These are phyloP conservation scores for Xerus rutilus DNA, from an alignment of 2,797 vertebrate species.

Conservation along the genomic window DNA sequence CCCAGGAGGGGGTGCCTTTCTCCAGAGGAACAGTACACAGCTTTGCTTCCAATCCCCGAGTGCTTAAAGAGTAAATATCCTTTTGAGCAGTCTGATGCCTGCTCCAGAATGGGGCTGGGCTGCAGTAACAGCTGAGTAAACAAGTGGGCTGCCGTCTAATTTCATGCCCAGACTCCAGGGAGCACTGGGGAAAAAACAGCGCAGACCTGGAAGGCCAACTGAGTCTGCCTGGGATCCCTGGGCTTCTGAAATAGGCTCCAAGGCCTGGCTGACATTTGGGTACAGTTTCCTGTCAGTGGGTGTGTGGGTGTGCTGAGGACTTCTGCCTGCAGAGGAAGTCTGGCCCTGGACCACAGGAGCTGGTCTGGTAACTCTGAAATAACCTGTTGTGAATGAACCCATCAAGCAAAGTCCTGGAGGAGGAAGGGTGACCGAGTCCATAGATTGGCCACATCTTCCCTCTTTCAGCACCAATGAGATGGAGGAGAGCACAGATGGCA, in stretches of 20 bases:
- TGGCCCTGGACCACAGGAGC: not conserved
- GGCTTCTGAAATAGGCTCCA: not conserved
- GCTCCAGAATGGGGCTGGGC: not conserved
- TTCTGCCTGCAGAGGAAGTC: not conserved
- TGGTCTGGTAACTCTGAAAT: not conserved
- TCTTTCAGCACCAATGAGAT: not conserved
- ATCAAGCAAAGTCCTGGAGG: not conserved
- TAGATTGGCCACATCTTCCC: not conserved
- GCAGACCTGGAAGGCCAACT: not conserved
- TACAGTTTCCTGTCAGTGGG: not conserved
- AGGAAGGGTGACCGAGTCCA: not conserved
- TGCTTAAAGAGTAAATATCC: not conserved
- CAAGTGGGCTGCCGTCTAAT: constrained; percentile 36
- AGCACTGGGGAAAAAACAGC: not conserved
- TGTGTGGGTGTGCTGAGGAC: not conserved
- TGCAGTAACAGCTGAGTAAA: constrained; percentile 65
- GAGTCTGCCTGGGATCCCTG: not conserved
- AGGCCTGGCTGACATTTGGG: constrained; percentile 18
- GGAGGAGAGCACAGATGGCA: not conserved
- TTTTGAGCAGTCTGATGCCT: not conserved
- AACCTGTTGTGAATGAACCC: not conserved
- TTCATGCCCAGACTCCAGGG: constrained; percentile 20
- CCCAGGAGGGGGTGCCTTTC: not conserved
- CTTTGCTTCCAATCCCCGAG: not conserved
- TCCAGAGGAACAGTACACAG: not conserved